These are phyloP conservation scores for Drosophila rufa DNA, from an alignment of 1,140 invertebrate species.

Conservation along the genomic window DNA sequence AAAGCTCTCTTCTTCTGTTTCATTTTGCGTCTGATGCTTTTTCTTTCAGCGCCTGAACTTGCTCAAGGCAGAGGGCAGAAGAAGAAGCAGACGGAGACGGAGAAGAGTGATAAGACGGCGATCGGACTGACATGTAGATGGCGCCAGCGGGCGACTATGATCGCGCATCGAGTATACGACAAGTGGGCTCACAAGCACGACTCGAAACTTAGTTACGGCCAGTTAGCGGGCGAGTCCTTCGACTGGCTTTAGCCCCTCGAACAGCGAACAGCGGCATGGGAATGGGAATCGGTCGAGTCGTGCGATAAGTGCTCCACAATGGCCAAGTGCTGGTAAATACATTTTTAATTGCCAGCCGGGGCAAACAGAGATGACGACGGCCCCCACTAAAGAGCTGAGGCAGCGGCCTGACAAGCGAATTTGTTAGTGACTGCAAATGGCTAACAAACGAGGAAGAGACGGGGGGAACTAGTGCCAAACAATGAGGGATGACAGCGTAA, in stretches of 20 bases:
- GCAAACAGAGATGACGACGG: constrained; percentile 73
- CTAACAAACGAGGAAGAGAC: constrained; percentile 51
- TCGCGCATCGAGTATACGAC: constrained; percentile 47
- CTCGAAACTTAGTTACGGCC: constrained; percentile 28
- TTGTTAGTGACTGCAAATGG: constrained; percentile 71
- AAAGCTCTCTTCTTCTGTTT: constrained; percentile 38
- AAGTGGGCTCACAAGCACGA: constrained; percentile 26
- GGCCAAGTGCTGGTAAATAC: constrained; percentile 64
- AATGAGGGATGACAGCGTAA: constrained; percentile 74
- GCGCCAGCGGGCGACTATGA: constrained; percentile 46
- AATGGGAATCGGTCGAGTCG: constrained; percentile 28
- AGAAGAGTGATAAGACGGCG: constrained; percentile 49
- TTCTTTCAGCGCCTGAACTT: constrained; percentile 38
- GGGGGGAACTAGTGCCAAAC: constrained; percentile 50
- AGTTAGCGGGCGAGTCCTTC: constrained; percentile 46
- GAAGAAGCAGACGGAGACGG: constrained; percentile 17
- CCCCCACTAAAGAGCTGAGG: constrained; percentile 44
- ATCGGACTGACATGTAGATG: constrained; percentile 43
- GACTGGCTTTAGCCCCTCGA: constrained; percentile 41
- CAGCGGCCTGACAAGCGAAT: constrained; percentile 60
- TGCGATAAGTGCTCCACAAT: constrained; percentile 52
- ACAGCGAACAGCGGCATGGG: neutral
- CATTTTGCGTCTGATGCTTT: constrained; percentile 4
- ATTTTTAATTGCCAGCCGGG: constrained; percentile 71
- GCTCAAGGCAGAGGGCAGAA: constrained; percentile 44